Base-by-base conservation (phyloP, 2,113 vertebrate genomes). In the Zapornia atra region DNA sequence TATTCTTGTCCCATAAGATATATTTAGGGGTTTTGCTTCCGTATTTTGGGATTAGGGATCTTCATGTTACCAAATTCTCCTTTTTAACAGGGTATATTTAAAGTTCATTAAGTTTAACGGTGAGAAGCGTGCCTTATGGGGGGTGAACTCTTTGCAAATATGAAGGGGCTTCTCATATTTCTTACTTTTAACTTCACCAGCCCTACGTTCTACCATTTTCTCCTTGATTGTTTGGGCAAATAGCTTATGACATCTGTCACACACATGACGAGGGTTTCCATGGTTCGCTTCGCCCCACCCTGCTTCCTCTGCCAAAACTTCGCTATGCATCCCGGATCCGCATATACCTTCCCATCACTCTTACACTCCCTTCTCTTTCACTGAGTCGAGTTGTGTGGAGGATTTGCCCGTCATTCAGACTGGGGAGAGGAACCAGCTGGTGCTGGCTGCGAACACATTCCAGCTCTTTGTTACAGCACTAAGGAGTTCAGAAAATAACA, bases 401-500 rank as follows among this genome's bases (percentile, higher is more conserved):
- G 50, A 51, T 94, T 94, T 94, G 56, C 46, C 56, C 10, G 2
- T 84, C 29, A 51, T 84, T 94, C 29, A 60, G 15, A 42, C 21
- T 56, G 20, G 36, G 17, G 20, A 60, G 40, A 92, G 84, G 69
- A 72, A 61, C 21, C 66, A 81, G 1, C 50, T 71, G 31, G 13
- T 82, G 42, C 42, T 56, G 70, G 60, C 29, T 29, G 15, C 51
- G 19, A 90, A 42, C 34, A 64, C 31, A 13, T 60, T 88, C 42
- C 56, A 60, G 33, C 25, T 75, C 60, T 94, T 90, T 71, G 22
- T 68, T 90, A 22, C 6, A 48, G 42, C 38, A 83, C 54, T 81
- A 44, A 86, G 71, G 42, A 92, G 73, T 88, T 88, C 22, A 83
- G 59, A 66, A 77, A 79, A 77, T 83, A 38, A 46, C 36, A 38